Evolutionary conservation across 2,888 invertebrate species (phyloP).

Genomic region (Tipula helvola): DNA sequence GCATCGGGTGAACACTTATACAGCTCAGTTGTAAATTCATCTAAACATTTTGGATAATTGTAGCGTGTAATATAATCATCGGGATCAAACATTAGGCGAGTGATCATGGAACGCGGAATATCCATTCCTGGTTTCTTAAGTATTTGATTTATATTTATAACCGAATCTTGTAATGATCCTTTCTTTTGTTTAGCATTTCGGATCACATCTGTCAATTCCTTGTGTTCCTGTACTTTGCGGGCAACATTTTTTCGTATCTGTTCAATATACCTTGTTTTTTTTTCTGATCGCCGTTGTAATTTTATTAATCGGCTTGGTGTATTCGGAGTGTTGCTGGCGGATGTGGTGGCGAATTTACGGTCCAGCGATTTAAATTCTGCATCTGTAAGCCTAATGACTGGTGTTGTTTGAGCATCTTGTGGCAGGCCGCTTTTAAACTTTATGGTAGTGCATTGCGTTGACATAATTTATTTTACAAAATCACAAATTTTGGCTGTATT

Average conservation of each 20-base stretch:
- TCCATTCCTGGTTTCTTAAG: neutral
- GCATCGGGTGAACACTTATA: neutral
- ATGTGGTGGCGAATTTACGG: neutral
- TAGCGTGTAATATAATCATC: neutral
- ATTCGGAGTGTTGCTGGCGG: neutral
- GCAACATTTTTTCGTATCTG: neutral
- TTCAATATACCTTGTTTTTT: neutral
- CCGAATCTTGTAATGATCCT: neutral
- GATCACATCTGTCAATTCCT: neutral
- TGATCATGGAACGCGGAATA: neutral
- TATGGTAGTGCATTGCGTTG: neutral
- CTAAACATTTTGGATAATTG: neutral
- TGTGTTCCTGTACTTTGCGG: neutral
- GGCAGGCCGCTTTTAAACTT: neutral
- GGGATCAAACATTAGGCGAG: neutral
- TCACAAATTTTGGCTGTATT: neutral
- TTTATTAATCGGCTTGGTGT: neutral
- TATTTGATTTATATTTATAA: neutral
- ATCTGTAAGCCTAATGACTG: neutral
- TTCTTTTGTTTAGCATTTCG: neutral
- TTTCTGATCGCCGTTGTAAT: neutral
- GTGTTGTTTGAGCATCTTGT: neutral
- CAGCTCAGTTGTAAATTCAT: neutral
- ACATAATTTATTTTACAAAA: neutral
- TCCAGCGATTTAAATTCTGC: neutral